Evolutionary conservation across 2,888 invertebrate species (phyloP), one percentile per base, ranked within the genome.

Genomic region (Drosophila niveifrons): DNA sequence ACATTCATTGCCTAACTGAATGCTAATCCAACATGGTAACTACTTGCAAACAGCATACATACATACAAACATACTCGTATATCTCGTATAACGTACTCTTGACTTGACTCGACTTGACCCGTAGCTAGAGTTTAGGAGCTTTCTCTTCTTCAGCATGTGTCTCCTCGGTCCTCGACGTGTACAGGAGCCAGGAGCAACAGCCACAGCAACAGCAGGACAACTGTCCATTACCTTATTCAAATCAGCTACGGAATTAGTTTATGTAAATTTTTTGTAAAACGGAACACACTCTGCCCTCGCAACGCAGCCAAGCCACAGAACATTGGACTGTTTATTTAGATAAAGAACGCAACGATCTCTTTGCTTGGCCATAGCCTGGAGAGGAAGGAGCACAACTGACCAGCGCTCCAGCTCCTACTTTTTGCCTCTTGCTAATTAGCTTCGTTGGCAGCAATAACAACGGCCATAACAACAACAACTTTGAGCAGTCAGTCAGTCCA

Each of bases 241-340:
- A 89, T 87, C 88, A 89, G 88, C 88, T 75, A 80, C 72, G 69
- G 82, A 89, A 89, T 87, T 87, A 89, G 87, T 87, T 88, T 86
- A 87, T 88, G 87, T 73, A 80, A 84, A 84, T 84, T 84, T 82
- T 67, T 66, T n/a, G n/a, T n/a, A 68, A 78, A 79, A 70, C 80
- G 59, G 61, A 53, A 63, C 70, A 59, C 82, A 51, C 74, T 39
- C 9, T 11, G 7, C 17, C 7, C 17, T 6, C 13, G 8, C 9
- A 6, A 8, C 9, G 7, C 28, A 36, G 29, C 43, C 15, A 13
- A 17, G 28, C 56, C 56, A 66, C 65, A 62, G 58, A 61, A 75
- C 64, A 63, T 61, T 61, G 79, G 68, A 71, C 77, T 84, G 72
- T 79, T 80, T 75, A 67, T 82, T 75, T 76, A 68, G 82, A 85